Base-by-base conservation (phyloP, 2,888 invertebrate genomes). In the Sericinus montela region DNA sequence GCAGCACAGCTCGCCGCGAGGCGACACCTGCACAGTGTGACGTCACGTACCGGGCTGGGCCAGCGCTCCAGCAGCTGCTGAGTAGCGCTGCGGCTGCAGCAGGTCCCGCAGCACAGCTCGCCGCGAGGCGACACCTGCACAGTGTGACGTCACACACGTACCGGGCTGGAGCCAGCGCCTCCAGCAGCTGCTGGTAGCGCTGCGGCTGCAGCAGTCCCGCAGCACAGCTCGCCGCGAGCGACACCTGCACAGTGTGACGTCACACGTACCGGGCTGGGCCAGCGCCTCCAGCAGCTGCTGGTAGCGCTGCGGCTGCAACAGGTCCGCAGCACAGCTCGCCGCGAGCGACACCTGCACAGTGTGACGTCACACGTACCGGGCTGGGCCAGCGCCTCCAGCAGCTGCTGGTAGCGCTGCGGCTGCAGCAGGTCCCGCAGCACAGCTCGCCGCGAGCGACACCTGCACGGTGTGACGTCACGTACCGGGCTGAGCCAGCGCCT, bases 91-190 rank as follows among this genome's bases (percentile, higher is more conserved):
- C 0, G 88, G 82, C 65, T 89, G 87, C 41, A 98, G 87, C 76
- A 96, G 95, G 56, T 91, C 89, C 14, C 85, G 90, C 37, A 97
- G 52, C 92, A 90, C 58, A 94, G 93, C 80, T 94, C 95, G 4
- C 97, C 97, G 55, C 93, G 91, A 34, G 92, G 90, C 82, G 95
- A 95, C 76, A 98, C 94, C 62, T 94, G 92, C 58, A 23, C 23
- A 91, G n/a, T n/a, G n/a, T n/a, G n/a, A n/a, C n/a, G n/a, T n/a
- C n/a, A n/a, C n/a, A n/a, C n/a, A n/a, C n/a, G n/a, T n/a, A n/a
- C n/a, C n/a, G n/a, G n/a, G n/a, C n/a, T n/a, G n/a, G n/a, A n/a
- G n/a, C n/a, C n/a, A n/a, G n/a, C n/a, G n/a, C n/a, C n/a, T n/a
- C n/a, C n/a, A n/a, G n/a, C n/a, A n/a, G n/a, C n/a, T n/a, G n/a